Evolutionary conservation across 2,113 vertebrate species (phyloP).

Genomic region (Trochalopteron elliotii): DNA sequence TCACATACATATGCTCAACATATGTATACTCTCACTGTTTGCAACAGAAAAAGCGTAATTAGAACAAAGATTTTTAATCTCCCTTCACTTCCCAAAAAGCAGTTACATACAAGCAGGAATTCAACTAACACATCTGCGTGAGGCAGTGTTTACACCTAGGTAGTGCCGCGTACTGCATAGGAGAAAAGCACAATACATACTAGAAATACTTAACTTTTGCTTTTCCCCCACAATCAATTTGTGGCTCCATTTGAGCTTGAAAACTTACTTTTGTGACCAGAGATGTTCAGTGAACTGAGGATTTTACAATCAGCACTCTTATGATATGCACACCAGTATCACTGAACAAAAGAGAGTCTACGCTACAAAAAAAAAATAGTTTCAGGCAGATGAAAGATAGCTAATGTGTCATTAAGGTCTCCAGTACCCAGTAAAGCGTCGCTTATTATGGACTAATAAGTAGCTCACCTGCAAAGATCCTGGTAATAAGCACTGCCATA

Average conservation of each 20-base stretch:
- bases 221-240: not conserved
- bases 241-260: not conserved
- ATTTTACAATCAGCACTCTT: not conserved
- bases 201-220: not conserved
- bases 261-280: not conserved
- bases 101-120: not conserved
- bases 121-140: not conserved
- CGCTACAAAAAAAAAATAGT: not conserved
- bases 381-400: not conserved
- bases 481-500: not conserved
- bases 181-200: not conserved
- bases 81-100: not conserved
- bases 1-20: fast-evolving
- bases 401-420: not conserved
- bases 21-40: fast-evolving
- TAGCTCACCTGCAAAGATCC: not conserved
- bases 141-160: not conserved
- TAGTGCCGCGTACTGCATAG: not conserved
- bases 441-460: not conserved
- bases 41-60: not conserved
- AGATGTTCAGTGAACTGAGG: not conserved
- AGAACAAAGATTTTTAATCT: not conserved
- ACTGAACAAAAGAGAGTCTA: not conserved
- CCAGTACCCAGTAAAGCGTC: not conserved
- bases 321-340: not conserved